Conservation (phyloP, 2,888 invertebrate genomes). For the Halictus ligatus region DNA sequence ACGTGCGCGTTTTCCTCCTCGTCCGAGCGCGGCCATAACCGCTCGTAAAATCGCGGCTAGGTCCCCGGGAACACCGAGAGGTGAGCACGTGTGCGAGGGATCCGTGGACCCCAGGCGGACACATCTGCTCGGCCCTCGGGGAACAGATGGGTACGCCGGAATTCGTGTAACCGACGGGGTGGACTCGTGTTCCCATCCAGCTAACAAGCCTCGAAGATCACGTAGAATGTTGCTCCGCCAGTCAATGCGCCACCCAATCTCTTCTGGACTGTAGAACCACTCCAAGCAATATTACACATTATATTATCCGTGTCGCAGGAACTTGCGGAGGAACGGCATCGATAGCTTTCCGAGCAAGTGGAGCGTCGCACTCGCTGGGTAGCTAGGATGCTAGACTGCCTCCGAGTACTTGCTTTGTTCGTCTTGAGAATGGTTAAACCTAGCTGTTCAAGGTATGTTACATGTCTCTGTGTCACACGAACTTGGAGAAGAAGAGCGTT, state of each 20-base stretch:
- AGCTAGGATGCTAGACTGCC: no score
- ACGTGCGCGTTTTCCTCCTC: slow-evolving; percentile 33
- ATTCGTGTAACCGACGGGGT: slow-evolving; percentile 6
- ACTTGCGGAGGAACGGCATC: no score
- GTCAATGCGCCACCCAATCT: neutral
- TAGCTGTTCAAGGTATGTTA: no score
- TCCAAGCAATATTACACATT: neutral
- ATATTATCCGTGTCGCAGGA: no score
- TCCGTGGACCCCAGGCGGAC: neutral
- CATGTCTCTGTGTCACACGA: neutral
- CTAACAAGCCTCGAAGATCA: neutral
- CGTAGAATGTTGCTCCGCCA: neutral
- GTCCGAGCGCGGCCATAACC: neutral
- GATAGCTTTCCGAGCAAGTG: no score
- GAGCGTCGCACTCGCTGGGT: no score
- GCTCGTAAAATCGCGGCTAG: slow-evolving; percentile 11
- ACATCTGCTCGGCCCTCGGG: neutral
- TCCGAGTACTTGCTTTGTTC: no score
- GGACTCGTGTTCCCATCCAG: slow-evolving; percentile 5
- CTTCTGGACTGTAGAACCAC: neutral
- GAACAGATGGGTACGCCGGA: slow-evolving; percentile 7
- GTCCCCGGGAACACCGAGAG: neutral
- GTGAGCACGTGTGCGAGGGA: neutral
- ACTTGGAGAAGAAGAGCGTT: neutral
- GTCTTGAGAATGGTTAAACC: no score